Percentiles rank a stretch among this genome's conserved stretches.
Conservation (phyloP, 2,113 vertebrate genomes). For the Panurus biarmicus region DNA sequence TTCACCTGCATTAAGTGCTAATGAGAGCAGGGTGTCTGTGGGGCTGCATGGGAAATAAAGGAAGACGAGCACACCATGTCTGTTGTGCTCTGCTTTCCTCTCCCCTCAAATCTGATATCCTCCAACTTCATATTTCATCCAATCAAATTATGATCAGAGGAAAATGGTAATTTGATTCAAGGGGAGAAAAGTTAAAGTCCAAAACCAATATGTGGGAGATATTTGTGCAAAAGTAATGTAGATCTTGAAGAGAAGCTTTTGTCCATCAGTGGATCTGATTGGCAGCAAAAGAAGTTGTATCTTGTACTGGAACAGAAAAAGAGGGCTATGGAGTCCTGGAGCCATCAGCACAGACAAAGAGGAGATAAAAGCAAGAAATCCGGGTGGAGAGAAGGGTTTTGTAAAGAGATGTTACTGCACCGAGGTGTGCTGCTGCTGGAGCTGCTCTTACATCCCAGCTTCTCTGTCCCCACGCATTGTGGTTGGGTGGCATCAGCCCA, state of each 20-base stretch:
- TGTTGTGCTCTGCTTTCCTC: background rate
- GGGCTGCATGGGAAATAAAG: background rate
- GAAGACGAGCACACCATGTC: rapidly evolving
- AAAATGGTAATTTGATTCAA: background rate
- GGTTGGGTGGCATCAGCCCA: background rate
- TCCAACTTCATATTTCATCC: background rate
- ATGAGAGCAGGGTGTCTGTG: background rate
- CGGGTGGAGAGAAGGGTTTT: background rate
- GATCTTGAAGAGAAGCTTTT: background rate
- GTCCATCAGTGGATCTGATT: background rate
- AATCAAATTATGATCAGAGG: background rate
- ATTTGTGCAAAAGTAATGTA: background rate
- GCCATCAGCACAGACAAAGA: background rate
- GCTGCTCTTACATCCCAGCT: background rate
- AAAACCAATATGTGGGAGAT: background rate
- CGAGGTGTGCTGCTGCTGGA: background rate
- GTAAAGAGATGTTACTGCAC: background rate
- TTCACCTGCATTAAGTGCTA: constrained; percentile 36
- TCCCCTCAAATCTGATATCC: background rate
- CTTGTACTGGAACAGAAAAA: background rate
- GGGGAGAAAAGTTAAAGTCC: background rate
- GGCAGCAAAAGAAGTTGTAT: background rate
- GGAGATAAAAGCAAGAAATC: background rate
- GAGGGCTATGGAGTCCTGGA: background rate
- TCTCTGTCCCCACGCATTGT: background rate